These are phyloP conservation scores for Darevskia mixta DNA, from an alignment of 2,797 vertebrate species.

Conservation along the genomic window DNA sequence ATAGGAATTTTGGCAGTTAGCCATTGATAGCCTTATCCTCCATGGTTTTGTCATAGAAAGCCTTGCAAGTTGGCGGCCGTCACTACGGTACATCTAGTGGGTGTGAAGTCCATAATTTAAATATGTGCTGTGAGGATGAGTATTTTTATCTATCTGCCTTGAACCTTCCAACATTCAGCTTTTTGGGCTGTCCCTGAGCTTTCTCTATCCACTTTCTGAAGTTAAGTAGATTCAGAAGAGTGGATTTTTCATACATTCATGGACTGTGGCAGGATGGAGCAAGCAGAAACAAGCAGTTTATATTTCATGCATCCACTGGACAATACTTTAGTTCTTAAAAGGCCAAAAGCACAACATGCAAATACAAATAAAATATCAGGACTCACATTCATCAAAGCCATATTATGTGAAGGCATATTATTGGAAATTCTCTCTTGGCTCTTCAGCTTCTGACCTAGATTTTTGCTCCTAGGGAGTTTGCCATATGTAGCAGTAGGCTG, in stretches of 20 bases:
- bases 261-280: neutral
- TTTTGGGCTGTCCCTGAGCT: no score
- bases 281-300: neutral
- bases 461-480: conserved; percentile 54
- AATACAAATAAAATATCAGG: conserved; percentile 10
- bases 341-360: neutral
- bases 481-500: conserved; percentile 36
- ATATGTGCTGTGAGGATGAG: no score
- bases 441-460: conserved; percentile 40
- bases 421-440: neutral
- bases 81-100: no score
- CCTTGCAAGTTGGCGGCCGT: no score
- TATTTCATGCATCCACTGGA: neutral
- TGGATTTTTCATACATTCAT: neutral
- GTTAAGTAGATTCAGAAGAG: neutral
- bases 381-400: neutral
- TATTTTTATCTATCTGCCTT: no score
- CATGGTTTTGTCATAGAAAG: no score
- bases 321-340: neutral
- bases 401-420: neutral
- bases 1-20: no score
- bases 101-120: no score
- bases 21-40: no score
- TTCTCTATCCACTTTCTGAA: no score
- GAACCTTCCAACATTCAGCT: no score